phyloP scores from a whole-genome alignment of 2,888 invertebrate genomes.

The Slavum lentiscoides region DNA sequence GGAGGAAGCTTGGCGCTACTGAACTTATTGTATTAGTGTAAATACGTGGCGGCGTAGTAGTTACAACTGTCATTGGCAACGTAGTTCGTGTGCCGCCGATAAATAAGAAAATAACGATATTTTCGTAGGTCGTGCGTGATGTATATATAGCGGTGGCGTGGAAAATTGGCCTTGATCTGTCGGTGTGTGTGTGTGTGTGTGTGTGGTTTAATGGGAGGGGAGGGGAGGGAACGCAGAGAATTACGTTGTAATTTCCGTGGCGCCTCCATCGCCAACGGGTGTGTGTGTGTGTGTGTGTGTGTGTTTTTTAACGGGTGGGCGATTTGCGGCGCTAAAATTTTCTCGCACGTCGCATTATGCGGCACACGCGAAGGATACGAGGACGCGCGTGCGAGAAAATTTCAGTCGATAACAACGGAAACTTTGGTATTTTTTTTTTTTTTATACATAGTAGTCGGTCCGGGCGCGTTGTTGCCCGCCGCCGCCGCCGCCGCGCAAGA shows the following conservation, averaged over 20 bases:
- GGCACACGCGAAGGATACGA: background rate
- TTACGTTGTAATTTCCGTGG: background rate
- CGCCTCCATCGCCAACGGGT: background rate
- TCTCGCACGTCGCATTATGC: background rate
- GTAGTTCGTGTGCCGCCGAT: too few species aligned
- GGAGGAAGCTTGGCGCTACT: too few species aligned
- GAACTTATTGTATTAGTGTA: too few species aligned
- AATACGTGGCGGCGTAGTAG: too few species aligned
- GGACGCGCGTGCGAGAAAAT: background rate
- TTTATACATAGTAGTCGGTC: background rate
- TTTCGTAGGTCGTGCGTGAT: too few species aligned
- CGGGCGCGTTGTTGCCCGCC: background rate
- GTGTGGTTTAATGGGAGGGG: background rate
- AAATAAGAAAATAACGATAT: too few species aligned
- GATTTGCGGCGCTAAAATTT: slow-evolving; percentile 34
- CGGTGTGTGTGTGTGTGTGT: too few species aligned
- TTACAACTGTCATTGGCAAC: too few species aligned
- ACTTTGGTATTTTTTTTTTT: background rate
- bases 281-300: too few species aligned
- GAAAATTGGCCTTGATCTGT: background rate
- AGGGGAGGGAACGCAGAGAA: too few species aligned
- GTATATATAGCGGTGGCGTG: background rate
- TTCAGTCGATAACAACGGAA: slow-evolving; percentile 12
- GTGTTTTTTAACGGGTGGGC: slow-evolving; percentile 7
- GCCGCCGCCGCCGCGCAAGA: too few species aligned